Base-by-base conservation (phyloP, 2,888 invertebrate genomes). In the Muschampia staudingeri region DNA sequence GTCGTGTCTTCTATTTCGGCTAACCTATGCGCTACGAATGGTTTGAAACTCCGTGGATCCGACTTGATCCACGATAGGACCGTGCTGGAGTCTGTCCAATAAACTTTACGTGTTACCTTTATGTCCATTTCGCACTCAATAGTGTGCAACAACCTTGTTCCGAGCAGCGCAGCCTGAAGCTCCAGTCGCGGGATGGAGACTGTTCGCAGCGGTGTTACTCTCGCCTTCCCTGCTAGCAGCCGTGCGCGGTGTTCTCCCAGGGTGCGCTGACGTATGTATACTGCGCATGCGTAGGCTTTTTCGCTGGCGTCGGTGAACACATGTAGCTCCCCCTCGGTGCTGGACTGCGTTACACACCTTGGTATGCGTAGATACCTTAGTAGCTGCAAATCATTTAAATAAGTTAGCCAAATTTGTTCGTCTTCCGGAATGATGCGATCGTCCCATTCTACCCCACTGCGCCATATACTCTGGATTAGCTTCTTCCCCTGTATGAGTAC, bases 21-120 rank as follows among this genome's bases (percentile, higher is more conserved):
- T 3, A 86, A n/a, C 8, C 83, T 16, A 56, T 84, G 83, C 0
- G 84, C 86, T 8, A 86, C 86, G 48, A 82, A 86, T 0, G 82
- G 25, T 25, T 82, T 82, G 73, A 71, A 83, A 5, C 42, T 30
- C 0, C 83, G 56, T 7, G 80, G 80, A 0, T 73, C 83, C 0
- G 82, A n/a, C 9, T 77, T 40, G 7, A 86, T 12, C 86, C 86
- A 86, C 0, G 78, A 40, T 12, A 85, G 71, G 12, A 81, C 83
- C 1, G 80, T 82, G 7, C 78, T 34, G 0, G 84, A 82, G 70
- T 86, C 83, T 0, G 82, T 80, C 86, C 84, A 85, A 52, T 73
- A 85, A 8, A 72, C 25, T 11, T 76, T 65, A 6, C 37, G 52
- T 3, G 7, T 67, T 25, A 75, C 52, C 14, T 71, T 34, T 0